Conservation (phyloP, 64 coral and sea anemone species). For the Trachythela sp. region DNA sequence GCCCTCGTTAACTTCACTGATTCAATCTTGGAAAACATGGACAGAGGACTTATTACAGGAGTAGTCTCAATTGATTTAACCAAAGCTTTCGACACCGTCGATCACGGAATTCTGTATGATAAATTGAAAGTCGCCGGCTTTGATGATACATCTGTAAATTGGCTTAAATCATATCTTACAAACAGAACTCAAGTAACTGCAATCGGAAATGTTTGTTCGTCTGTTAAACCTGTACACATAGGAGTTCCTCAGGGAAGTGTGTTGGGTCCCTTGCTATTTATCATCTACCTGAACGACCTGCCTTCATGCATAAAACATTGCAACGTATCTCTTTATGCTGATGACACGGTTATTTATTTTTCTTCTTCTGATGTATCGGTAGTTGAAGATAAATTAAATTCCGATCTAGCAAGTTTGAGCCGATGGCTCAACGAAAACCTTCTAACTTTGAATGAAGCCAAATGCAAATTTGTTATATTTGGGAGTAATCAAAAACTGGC, state of each 20-base stretch:
- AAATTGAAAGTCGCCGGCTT: constrained; percentile 10
- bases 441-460: constrained; percentile 49
- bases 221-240: neutral
- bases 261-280: neutral
- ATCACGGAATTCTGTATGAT: neutral
- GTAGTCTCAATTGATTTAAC: constrained; percentile 10
- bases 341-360: constrained; percentile 41
- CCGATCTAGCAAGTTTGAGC: constrained; percentile 32
- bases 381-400: constrained; percentile 40
- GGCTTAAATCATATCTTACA: neutral
- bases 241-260: neutral
- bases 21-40: neutral
- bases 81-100: constrained; percentile 7
- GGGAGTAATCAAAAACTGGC: constrained; percentile 53
- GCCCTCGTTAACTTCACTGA: constrained; percentile 21
- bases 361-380: constrained; percentile 7
- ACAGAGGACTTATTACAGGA: neutral
- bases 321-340: constrained; percentile 10
- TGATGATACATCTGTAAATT: neutral
- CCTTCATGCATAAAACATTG: neutral
- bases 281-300: neutral
- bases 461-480: constrained; percentile 58
- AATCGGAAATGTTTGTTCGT: neutral
- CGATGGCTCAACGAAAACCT: constrained; percentile 50
- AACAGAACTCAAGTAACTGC: constrained; percentile 30